Conservation (phyloP, 2,888 invertebrate species). For the Trachelus iudaicus region DNA sequence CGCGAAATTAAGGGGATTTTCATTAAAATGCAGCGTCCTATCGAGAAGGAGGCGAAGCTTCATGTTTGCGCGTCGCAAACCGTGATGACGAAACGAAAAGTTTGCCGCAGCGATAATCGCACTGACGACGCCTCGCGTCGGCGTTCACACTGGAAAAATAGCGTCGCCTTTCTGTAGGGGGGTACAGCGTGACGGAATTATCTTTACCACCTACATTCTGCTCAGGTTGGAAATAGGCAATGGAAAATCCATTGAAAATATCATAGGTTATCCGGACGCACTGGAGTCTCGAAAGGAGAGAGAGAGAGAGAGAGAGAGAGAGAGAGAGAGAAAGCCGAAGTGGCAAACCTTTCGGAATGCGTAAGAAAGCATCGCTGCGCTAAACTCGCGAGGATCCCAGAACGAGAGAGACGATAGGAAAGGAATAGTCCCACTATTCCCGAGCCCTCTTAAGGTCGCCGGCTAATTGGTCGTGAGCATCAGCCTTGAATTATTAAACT, state of each 20-base stretch:
- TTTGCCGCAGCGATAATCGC: background rate
- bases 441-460: background rate
- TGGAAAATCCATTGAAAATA: background rate
- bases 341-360: background rate
- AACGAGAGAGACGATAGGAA: background rate
- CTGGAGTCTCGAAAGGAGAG: background rate
- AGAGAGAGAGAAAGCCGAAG: background rate
- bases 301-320: no score
- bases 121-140: background rate
- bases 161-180: background rate
- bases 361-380: background rate
- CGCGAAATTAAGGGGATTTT: background rate
- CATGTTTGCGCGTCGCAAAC: background rate
- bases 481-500: constrained; percentile 12
- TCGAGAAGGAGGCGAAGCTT: background rate
- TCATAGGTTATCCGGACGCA: background rate
- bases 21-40: background rate
- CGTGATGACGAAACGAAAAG: background rate
- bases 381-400: background rate
- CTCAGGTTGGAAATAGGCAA: background rate
- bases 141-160: background rate
- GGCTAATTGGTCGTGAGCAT: constrained; percentile 4
- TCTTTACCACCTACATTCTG: background rate
- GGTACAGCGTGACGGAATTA: background rate
- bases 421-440: background rate